These are phyloP conservation scores for Leptarthrus brevirostris DNA, from an alignment of 2,888 invertebrate genomes.

Conservation along the genomic window DNA sequence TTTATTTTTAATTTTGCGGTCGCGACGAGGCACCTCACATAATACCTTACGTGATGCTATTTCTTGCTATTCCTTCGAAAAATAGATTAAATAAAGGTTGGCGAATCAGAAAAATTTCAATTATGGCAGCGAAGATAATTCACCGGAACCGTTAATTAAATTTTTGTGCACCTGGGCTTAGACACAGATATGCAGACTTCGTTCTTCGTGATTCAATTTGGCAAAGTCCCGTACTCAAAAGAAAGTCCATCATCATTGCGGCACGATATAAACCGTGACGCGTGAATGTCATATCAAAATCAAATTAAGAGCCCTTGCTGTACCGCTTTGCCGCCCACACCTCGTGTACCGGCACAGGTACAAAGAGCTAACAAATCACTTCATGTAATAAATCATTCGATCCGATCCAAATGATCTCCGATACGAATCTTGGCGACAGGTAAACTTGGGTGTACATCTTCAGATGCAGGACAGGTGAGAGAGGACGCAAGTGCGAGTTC, in stretches of 20 bases:
- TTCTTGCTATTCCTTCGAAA: neutral
- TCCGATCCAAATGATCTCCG: neutral
- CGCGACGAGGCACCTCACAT: neutral
- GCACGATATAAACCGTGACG: constrained; percentile 8
- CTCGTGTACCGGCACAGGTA: neutral
- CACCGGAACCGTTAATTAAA: constrained; percentile 30
- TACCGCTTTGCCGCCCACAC: neutral
- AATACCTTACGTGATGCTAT: constrained; percentile 18
- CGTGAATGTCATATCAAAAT: constrained; percentile 26
- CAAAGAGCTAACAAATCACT: neutral
- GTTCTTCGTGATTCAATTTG: constrained; percentile 12
- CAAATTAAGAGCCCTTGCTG: constrained; percentile 24
- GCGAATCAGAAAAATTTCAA: constrained; percentile 19
- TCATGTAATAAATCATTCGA: constrained; percentile 1
- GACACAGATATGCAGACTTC: neutral
- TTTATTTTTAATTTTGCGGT: constrained; percentile 8
- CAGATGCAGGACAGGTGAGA: too few species aligned
- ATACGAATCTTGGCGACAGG: constrained; percentile 15
- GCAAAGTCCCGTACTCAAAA: neutral
- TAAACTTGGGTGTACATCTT: too few species aligned
- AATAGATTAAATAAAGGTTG: constrained; percentile 26
- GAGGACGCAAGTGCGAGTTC: too few species aligned
- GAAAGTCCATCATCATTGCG: neutral
- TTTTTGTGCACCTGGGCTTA: constrained; percentile 7
- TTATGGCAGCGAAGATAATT: neutral